These are phyloP conservation scores for Mesoligia furuncula DNA, from an alignment of 2,888 invertebrate species.

Conservation along the genomic window DNA sequence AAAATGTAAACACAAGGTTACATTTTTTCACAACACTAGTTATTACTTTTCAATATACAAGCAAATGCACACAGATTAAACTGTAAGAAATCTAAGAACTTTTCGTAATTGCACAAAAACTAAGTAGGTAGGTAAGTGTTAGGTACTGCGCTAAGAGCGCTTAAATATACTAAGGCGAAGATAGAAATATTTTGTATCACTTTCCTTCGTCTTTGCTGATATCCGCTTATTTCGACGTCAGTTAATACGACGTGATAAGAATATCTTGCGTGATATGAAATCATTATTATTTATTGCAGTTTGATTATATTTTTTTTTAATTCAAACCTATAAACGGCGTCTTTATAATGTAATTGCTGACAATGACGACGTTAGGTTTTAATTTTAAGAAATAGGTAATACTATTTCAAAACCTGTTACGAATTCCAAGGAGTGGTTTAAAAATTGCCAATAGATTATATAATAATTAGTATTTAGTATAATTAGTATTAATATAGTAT, in stretches of 20 bases:
- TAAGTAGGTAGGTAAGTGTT: not conserved
- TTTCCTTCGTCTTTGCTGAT: conserved; percentile 7
- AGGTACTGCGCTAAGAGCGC: not conserved
- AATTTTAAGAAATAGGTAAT: not conserved
- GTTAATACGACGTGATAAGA: conserved; percentile 43
- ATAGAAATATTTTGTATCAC: conserved; percentile 2
- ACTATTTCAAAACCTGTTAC: not conserved
- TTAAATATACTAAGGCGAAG: not conserved
- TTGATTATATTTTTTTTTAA: not conserved
- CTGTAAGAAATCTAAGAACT: not conserved
- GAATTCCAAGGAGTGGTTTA: not conserved
- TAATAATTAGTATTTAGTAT: too few species aligned
- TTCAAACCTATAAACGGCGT: not conserved
- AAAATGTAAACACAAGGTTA: not conserved
- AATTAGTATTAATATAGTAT: not conserved
- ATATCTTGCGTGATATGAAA: conserved; percentile 37
- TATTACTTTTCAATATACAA: not conserved
- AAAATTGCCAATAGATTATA: not conserved
- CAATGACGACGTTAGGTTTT: not conserved
- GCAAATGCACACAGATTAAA: not conserved
- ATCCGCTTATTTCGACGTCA: not conserved
- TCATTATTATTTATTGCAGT: conserved; percentile 19
- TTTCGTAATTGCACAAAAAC: not conserved
- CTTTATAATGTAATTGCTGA: not conserved
- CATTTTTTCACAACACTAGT: conserved; percentile 1